Conservation (phyloP, 2,888 invertebrate species). For the Yponomeuta cagnagella region DNA sequence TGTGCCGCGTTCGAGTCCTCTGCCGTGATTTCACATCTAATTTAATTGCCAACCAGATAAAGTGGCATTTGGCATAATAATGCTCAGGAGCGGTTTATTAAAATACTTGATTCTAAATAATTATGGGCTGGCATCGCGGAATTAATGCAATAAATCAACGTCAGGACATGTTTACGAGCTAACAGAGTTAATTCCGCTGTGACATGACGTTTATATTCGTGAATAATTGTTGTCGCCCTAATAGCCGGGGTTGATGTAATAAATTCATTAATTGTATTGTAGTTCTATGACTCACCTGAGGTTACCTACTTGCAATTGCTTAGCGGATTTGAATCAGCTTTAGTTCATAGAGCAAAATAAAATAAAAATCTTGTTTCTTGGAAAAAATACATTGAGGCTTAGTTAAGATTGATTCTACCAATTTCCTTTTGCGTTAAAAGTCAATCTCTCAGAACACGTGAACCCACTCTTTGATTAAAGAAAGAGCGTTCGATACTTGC, state of each 20-base stretch:
- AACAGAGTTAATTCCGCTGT: constrained; percentile 71
- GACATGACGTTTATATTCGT: constrained; percentile 73
- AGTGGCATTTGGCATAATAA: neutral
- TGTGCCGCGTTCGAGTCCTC: neutral
- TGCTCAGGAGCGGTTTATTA: constrained; percentile 34
- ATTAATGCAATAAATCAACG: constrained; percentile 71
- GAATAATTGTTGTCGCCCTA: constrained; percentile 66
- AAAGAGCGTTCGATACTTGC: no score
- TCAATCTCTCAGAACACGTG: no score
- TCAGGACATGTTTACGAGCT: constrained; percentile 72
- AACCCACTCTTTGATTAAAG: no score
- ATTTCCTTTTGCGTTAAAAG: no score
- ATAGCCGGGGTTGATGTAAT: constrained; percentile 5
- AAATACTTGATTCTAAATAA: constrained; percentile 56
- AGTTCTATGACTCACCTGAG: neutral
- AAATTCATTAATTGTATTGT: constrained; percentile 8
- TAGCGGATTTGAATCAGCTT: no score
- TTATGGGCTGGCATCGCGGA: constrained; percentile 53
- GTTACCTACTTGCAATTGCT: neutral
- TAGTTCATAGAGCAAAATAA: no score
- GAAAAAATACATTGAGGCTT: no score
- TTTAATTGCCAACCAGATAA: neutral
- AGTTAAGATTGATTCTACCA: no score
- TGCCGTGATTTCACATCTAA: neutral
- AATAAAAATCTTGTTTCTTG: no score